phyloP scores from a whole-genome alignment of 2,888 invertebrate species.

The Dicyrtomina minuta region DNA sequence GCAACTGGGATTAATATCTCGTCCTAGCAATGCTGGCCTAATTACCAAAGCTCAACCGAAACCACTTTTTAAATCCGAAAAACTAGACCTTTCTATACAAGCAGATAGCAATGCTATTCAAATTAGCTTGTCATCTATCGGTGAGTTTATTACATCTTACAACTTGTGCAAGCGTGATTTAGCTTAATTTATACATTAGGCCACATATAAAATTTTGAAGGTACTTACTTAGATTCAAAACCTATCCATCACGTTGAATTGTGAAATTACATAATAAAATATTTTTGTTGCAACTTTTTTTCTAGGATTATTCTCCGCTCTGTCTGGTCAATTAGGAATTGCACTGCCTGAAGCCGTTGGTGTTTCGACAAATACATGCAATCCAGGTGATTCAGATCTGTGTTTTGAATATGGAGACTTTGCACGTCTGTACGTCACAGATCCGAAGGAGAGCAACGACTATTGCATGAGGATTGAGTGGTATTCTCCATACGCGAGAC shows the following conservation, averaged over 20 bases:
- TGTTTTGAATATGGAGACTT: constrained; percentile 32
- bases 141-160: neutral
- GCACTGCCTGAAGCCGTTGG: constrained; percentile 19
- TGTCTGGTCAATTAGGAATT: constrained; percentile 22
- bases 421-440: constrained; percentile 28
- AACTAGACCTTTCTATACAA: too few relatives aligned
- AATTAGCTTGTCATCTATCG: neutral
- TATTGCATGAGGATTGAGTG: constrained; percentile 45
- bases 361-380: constrained; percentile 1
- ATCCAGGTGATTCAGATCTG: neutral
- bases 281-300: neutral
- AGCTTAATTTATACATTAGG: too few relatives aligned
- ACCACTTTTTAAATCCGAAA: too few relatives aligned
- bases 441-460: constrained; percentile 10
- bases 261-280: too few relatives aligned
- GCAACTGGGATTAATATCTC: too few relatives aligned
- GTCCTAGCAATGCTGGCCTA: too few relatives aligned
- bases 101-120: constrained; percentile 9
- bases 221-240: too few relatives aligned
- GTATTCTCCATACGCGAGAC: constrained; percentile 38
- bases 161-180: too few relatives aligned
- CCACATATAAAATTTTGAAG: too few relatives aligned
- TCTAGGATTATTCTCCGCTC: neutral
- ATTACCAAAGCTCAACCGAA: too few relatives aligned
- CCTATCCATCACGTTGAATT: too few relatives aligned